A percentile compares a stretch with the other conserved stretches of the same genome.
phyloP scores from a whole-genome alignment of 2,113 vertebrate species.

The Poeciliopsis turrubarensis region DNA sequence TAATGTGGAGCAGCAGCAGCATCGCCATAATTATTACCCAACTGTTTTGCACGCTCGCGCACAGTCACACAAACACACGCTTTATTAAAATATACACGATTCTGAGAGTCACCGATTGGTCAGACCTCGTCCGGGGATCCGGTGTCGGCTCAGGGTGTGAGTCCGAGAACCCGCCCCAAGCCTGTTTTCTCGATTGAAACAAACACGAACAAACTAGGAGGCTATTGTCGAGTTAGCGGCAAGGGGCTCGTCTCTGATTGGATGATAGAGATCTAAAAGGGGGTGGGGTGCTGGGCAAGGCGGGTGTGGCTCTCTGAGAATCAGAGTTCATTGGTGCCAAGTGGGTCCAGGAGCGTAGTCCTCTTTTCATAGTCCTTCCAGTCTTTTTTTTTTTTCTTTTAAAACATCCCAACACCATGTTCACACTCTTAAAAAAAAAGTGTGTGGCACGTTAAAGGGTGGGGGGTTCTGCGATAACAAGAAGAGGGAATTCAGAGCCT shows the following conservation, averaged over 20 bases:
- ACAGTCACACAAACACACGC: slow-evolving; percentile 49
- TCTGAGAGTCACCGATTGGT: slow-evolving; percentile 75
- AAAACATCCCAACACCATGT: slow-evolving; percentile 46
- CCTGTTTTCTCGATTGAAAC: slow-evolving; percentile 63
- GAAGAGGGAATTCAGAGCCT: slow-evolving; percentile 56
- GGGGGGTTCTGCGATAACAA: slow-evolving; percentile 46
- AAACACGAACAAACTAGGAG: slow-evolving; percentile 73
- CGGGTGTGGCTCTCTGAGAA: slow-evolving; percentile 47
- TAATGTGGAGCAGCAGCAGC: slow-evolving; percentile 75
- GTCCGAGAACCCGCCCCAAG: slow-evolving; percentile 53
- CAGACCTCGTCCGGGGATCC: slow-evolving; percentile 52
- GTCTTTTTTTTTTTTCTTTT: slow-evolving; percentile 26
- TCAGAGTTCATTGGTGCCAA: slow-evolving; percentile 57
- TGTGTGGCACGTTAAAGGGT: slow-evolving; percentile 16
- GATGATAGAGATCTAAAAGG: slow-evolving; percentile 46
- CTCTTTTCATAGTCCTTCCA: slow-evolving; percentile 33
- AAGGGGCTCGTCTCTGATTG: slow-evolving; percentile 63
- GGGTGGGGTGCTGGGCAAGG: slow-evolving; percentile 33
- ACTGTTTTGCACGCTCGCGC: slow-evolving; percentile 49
- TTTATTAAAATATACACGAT: slow-evolving; percentile 85
- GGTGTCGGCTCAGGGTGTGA: slow-evolving; percentile 61
- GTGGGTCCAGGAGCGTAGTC: slow-evolving; percentile 36
- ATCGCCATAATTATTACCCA: slow-evolving; percentile 75
- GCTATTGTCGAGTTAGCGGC: slow-evolving; percentile 73
- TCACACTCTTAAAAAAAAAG: slow-evolving; percentile 40